Evolutionary conservation across 1,140 invertebrate species (phyloP).

Genomic region (Sycophila sp.): DNA sequence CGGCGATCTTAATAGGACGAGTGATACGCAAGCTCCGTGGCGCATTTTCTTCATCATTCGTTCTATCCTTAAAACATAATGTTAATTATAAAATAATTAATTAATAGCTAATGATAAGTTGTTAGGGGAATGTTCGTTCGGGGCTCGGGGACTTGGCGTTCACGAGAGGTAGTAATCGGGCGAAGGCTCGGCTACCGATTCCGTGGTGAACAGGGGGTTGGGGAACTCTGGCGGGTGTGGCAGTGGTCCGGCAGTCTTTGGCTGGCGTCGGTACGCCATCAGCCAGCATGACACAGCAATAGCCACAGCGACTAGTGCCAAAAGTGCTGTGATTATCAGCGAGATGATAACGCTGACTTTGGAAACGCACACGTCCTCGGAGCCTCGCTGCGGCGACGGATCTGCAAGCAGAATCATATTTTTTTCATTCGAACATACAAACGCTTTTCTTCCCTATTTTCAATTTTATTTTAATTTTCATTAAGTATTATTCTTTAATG

Average conservation of each 20-base stretch:
- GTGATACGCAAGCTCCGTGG: conserved; percentile 46
- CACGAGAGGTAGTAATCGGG: conserved; percentile 78
- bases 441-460: too few species aligned
- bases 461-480: too few species aligned
- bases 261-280: conserved; percentile 88
- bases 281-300: conserved; percentile 95
- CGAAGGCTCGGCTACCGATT: conserved; percentile 79
- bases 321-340: conserved; percentile 87
- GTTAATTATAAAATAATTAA: conserved; percentile 55
- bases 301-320: conserved; percentile 91
- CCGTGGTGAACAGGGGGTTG: conserved; percentile 90
- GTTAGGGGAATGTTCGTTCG: background rate
- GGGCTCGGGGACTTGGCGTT: too few species aligned
- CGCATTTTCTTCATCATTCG: conserved; percentile 54
- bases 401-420: conserved; percentile 62
- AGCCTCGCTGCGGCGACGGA: conserved; percentile 73
- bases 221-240: conserved; percentile 95
- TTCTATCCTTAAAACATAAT: conserved; percentile 43
- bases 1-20: conserved; percentile 48
- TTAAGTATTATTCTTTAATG: too few species aligned
- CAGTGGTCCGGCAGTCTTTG: conserved; percentile 85
- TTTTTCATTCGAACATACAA: too few species aligned
- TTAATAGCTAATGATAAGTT: conserved; percentile 28
- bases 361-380: conserved; percentile 89
- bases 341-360: conserved; percentile 93